Evolutionary conservation across 2,888 invertebrate genomes (phyloP).

Genomic region (Tetragnatha montana): DNA sequence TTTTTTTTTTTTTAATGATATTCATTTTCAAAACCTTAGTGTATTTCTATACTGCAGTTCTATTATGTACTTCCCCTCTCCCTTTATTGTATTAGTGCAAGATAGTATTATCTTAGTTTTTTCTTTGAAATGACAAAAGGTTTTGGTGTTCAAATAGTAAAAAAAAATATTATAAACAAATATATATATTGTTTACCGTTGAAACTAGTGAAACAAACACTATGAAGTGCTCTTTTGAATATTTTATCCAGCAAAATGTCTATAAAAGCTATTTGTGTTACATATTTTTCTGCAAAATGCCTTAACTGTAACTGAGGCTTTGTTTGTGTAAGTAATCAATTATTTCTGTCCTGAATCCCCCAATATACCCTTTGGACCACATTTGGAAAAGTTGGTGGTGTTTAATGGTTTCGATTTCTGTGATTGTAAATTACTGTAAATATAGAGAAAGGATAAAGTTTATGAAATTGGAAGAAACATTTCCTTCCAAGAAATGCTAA

Average conservation of each 20-base stretch:
- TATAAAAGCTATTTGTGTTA: conserved; percentile 34
- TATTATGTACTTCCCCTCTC: background rate
- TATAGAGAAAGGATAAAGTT: conserved; percentile 17
- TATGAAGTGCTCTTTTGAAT: conserved; percentile 55
- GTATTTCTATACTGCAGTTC: background rate
- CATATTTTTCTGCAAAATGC: conserved; percentile 43
- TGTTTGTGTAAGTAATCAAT: conserved; percentile 7
- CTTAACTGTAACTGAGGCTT: conserved; percentile 22
- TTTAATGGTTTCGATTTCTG: conserved; percentile 23
- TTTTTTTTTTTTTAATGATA: background rate
- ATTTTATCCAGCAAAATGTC: conserved; percentile 23
- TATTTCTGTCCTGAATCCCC: background rate
- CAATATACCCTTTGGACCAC: conserved; percentile 4
- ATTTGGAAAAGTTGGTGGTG: background rate
- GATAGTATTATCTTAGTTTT: background rate
- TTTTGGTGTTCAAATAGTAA: background rate
- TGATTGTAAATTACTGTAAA: conserved; percentile 39
- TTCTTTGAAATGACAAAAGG: background rate
- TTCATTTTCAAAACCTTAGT: background rate
- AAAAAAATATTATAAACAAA: background rate
- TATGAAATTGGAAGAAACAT: conserved; percentile 11
- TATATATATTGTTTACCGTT: conserved; percentile 37
- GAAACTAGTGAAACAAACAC: conserved; percentile 19
- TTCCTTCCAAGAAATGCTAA: background rate
- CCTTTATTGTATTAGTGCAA: background rate